Conservation (phyloP, 64 coral and sea anemone genomes). For the Pocillopora verrucosa region DNA sequence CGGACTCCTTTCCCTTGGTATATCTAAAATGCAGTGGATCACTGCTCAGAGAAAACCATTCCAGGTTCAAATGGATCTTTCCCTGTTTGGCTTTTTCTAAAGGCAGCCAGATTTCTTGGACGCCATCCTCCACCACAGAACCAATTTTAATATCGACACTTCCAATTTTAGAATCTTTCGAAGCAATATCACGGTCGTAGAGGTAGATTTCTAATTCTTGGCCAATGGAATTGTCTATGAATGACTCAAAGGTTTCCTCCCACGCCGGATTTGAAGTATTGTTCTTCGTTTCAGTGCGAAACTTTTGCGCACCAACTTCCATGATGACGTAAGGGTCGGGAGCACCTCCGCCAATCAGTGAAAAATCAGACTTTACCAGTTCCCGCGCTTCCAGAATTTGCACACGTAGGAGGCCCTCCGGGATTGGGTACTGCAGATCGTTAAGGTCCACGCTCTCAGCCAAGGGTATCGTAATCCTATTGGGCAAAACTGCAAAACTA, state of each 20-base stretch:
- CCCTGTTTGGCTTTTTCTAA: conserved; percentile 84
- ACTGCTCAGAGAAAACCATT: conserved; percentile 75
- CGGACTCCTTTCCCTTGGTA: conserved; percentile 23
- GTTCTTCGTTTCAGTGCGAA: conserved; percentile 83
- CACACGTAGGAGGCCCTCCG: conserved; percentile 85
- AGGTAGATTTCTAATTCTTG: conserved; percentile 70
- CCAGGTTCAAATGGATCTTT: conserved; percentile 69
- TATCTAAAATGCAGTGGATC: conserved; percentile 56
- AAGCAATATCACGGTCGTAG: conserved; percentile 76
- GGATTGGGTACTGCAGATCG: conserved; percentile 86
- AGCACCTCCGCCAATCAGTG: conserved; percentile 63
- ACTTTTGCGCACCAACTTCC: conserved; percentile 89
- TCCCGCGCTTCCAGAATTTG: conserved; percentile 86
- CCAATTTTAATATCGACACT: conserved; percentile 66
- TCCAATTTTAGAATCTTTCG: conserved; percentile 84
- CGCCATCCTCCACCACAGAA: conserved; percentile 59
- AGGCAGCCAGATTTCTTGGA: conserved; percentile 74
- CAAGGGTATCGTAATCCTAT: conserved; percentile 85
- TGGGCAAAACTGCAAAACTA: conserved; percentile 77
- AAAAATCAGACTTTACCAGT: conserved; percentile 67
- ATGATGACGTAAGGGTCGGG: conserved; percentile 87
- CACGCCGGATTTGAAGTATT: conserved; percentile 74
- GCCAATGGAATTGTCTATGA: conserved; percentile 89
- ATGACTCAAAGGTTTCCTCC: conserved; percentile 93
- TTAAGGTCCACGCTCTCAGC: conserved; percentile 59